Evolutionary conservation across 2,797 vertebrate species (phyloP).

Genomic region (Pseudotriccus pelzelni): DNA sequence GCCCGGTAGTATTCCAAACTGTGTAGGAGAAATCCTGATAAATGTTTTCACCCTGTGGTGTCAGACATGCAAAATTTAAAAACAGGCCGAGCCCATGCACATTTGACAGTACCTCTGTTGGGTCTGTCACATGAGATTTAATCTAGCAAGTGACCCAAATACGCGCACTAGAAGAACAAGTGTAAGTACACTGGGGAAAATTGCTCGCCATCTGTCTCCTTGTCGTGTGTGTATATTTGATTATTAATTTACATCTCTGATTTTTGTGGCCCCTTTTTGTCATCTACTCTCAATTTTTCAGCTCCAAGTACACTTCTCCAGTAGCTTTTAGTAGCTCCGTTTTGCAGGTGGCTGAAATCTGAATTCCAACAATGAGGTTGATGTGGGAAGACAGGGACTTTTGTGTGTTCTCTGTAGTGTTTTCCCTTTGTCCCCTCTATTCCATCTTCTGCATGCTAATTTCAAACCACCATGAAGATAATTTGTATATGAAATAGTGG

Average conservation of each 20-base stretch:
- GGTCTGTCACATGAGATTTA: constrained; percentile 67
- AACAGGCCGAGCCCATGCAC: not conserved
- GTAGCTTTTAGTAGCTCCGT: not conserved
- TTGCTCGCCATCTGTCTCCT: constrained; percentile 72
- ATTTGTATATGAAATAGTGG: not conserved
- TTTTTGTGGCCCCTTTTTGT: constrained; percentile 21
- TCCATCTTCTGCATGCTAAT: not conserved
- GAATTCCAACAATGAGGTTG: not conserved
- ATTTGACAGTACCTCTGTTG: constrained; percentile 27
- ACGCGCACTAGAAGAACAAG: constrained; percentile 51
- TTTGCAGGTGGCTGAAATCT: constrained; percentile 15
- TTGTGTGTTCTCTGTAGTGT: not conserved
- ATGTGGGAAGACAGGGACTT: not conserved
- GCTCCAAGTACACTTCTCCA: not conserved
- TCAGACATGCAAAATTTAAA: constrained; percentile 41
- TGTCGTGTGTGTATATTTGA: constrained; percentile 46
- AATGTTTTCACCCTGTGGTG: not conserved
- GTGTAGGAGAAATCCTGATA: not conserved
- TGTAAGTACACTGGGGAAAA: constrained; percentile 64
- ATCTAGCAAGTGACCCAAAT: constrained; percentile 77
- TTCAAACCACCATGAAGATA: not conserved
- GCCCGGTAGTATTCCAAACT: not conserved
- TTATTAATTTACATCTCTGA: constrained; percentile 63
- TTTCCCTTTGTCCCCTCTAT: not conserved
- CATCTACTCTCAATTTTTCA: not conserved